Percentiles rank a stretch among this genome's conserved stretches.
Conservation (phyloP, 2,888 invertebrate species). For the Trypoxylon attenuatum region DNA sequence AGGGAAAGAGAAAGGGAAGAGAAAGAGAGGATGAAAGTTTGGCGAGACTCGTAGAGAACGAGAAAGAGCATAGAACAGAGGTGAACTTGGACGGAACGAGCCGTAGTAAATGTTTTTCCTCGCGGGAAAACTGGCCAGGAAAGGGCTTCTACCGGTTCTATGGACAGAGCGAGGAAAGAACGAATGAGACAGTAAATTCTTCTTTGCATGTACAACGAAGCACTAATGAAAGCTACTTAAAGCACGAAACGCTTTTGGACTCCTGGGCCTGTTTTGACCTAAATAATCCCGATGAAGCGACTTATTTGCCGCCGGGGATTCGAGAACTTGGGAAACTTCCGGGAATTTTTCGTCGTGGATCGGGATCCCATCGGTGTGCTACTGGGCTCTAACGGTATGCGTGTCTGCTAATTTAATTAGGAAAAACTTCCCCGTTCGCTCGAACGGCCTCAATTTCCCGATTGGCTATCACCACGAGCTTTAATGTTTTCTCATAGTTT, state of each 20-base stretch:
- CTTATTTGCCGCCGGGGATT: not conserved
- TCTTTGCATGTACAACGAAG: constrained; percentile 42
- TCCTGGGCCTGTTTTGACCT: too few relatives aligned
- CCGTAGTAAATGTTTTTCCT: constrained; percentile 62
- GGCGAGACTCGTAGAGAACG: too few relatives aligned
- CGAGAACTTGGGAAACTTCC: too few relatives aligned
- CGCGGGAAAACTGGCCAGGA: constrained; percentile 49
- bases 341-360: too few relatives aligned
- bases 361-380: too few relatives aligned
- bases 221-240: constrained; percentile 61
- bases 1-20: not conserved
- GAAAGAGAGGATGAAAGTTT: not conserved
- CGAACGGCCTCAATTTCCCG: too few relatives aligned
- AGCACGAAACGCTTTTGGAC: too few relatives aligned
- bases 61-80: constrained; percentile 7
- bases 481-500: too few relatives aligned
- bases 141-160: constrained; percentile 22
- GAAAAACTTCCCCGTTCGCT: too few relatives aligned
- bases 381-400: too few relatives aligned
- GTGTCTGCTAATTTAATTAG: too few relatives aligned
- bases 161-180: not conserved
- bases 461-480: too few relatives aligned
- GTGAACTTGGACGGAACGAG: constrained; percentile 23
- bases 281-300: not conserved
- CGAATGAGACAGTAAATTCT: constrained; percentile 26